These are phyloP conservation scores for Nothocercus nigrocapillus DNA, from an alignment of 2,113 vertebrate species.

Conservation along the genomic window DNA sequence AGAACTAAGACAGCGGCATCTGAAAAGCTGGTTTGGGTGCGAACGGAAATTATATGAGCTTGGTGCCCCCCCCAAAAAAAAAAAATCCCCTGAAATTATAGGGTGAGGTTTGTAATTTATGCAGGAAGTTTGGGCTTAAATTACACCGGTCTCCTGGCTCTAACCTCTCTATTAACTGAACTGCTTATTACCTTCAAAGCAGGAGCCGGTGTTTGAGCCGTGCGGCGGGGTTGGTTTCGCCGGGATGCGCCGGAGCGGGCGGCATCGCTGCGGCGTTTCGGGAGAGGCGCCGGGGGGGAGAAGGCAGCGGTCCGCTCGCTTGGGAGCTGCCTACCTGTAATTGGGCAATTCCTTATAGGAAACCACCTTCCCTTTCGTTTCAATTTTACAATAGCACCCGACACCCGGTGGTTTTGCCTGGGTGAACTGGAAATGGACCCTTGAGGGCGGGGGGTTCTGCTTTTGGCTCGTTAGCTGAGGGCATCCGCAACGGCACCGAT, in stretches of 20 bases:
- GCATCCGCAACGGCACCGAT: rapidly evolving
- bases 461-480: rapidly evolving
- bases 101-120: neutral
- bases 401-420: rapidly evolving
- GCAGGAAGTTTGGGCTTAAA: neutral
- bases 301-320: neutral
- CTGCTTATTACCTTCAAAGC: neutral
- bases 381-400: neutral
- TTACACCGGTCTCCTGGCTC: neutral
- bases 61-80: neutral
- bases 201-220: neutral
- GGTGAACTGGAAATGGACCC: neutral
- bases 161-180: neutral
- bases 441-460: rapidly evolving
- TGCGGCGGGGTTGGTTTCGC: rapidly evolving
- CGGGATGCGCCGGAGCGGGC: neutral
- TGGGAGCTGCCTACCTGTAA: neutral
- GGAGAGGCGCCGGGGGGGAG: neutral
- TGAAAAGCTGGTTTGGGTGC: neutral
- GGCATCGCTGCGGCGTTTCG: neutral
- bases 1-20: rapidly evolving
- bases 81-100: neutral
- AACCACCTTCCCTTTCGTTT: neutral
- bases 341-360: neutral
- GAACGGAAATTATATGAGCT: rapidly evolving